Conservation (phyloP, 2,888 invertebrate species). For the Acleris laterana region DNA sequence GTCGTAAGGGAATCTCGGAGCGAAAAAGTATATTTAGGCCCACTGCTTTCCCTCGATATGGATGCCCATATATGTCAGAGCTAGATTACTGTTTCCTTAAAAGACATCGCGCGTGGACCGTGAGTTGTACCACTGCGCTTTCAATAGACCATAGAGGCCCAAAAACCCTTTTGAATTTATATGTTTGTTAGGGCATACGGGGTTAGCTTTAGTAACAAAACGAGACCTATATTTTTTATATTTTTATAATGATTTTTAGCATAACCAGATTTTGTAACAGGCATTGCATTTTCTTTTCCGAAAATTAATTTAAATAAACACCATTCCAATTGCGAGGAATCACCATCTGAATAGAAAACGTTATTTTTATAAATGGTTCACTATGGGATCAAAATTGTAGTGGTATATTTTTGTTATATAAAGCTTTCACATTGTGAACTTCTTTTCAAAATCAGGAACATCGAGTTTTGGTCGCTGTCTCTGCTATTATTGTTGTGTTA, state of each 20-base stretch:
- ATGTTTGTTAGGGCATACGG: constrained; percentile 2
- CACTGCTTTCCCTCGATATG: no score
- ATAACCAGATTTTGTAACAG: constrained; percentile 32
- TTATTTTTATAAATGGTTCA: constrained; percentile 16
- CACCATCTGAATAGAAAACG: neutral
- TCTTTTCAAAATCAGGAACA: no score
- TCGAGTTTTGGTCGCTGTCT: no score
- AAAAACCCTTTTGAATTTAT: neutral
- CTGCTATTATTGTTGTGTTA: no score
- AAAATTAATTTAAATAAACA: constrained; percentile 10
- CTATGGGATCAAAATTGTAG: neutral
- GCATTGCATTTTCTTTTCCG: constrained; percentile 13
- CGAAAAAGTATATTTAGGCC: no score
- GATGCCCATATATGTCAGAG: neutral
- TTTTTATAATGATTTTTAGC: constrained; percentile 47
- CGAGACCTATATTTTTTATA: constrained; percentile 41
- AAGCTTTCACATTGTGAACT: no score
- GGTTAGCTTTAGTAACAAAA: constrained; percentile 11
- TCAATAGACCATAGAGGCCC: no score
- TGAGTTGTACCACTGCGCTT: neutral
- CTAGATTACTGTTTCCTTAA: neutral
- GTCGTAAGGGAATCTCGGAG: no score
- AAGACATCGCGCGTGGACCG: neutral
- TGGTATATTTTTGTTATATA: no score
- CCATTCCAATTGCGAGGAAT: constrained; percentile 19